Base-by-base conservation (phyloP, 1,140 invertebrate species). In the Maniola jurtina region DNA sequence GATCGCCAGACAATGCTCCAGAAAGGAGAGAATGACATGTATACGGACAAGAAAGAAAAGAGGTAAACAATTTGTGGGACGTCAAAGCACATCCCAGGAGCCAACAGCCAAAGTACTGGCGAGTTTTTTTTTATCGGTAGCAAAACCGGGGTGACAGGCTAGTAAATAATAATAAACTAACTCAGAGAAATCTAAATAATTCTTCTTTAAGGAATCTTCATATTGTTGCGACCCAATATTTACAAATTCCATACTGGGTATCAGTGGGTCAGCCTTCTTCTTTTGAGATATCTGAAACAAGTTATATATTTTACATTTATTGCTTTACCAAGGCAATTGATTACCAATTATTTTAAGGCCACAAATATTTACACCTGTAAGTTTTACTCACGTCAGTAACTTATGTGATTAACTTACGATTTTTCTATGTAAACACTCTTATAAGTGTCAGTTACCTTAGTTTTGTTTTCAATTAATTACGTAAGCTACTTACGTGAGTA, bases 161-260 rank as follows among this genome's bases (percentile, higher is more conserved):
- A 40, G 10, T 9, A 3, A 11, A 40, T 40, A n/a, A 45, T 2
- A 45, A 16, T 8, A 15, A 25, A 84, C 80, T 84, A 75, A 91
- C 90, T 86, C 88, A 56, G 81, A 81, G 70, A 90, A 91, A 61
- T 91, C 89, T 0, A 89, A 70, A 66, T 86, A 86, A 47, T 75
- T 88, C 71, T 89, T 91, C 34, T 78, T 15, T 11, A 3, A 70
- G 47, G 71, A 68, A 59, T 83, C 76, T 7, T 80, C 73, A 55
- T 73, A 88, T 58, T 88, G 84, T 38, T 75, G 78, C 38, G 88
- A 84, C 6, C 87, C 80, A 62, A 89, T 65, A 61, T 88, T 81
- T 9, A 83, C 16, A 73, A 86, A 88, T 63, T 91, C 84, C 73
- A 91, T 72, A 62, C 84, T 86, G 6, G 90, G 90, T 48, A 91